Percentiles rank a stretch among this genome's conserved stretches.
These are phyloP conservation scores for Zapornia atra DNA, from an alignment of 2,113 vertebrate species.

Conservation along the genomic window DNA sequence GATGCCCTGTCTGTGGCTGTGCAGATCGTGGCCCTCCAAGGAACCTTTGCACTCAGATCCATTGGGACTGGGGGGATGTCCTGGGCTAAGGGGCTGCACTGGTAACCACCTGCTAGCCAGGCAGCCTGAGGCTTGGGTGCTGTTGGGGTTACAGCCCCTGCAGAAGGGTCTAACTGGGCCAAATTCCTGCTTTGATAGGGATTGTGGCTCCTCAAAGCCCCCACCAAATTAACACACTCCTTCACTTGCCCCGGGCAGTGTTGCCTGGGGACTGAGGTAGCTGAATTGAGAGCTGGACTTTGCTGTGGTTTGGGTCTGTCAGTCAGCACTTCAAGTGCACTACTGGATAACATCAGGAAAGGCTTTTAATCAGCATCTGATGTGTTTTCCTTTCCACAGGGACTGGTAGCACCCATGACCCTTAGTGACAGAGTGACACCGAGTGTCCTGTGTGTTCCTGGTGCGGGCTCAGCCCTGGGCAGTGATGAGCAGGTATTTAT, in stretches of 20 bases:
- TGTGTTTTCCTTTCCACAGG: not conserved
- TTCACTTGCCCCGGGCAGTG: not conserved
- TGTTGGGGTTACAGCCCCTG: fast-evolving
- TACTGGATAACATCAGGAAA: not conserved
- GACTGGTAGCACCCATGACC: not conserved
- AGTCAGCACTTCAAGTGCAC: not conserved
- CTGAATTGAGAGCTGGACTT: not conserved
- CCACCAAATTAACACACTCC: fast-evolving
- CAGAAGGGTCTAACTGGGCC: not conserved
- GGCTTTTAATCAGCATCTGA: not conserved
- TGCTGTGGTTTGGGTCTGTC: not conserved
- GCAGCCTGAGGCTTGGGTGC: not conserved
- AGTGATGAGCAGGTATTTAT: not conserved
- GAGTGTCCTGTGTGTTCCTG: not conserved
- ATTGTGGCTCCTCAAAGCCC: not conserved
- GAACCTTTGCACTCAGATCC: not conserved
- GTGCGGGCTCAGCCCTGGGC: not conserved
- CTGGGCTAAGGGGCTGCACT: not conserved
- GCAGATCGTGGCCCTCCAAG: not conserved
- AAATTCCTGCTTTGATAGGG: not conserved
- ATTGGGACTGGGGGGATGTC: not conserved
- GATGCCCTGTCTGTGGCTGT: not conserved
- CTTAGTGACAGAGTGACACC: not conserved
- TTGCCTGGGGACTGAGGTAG: not conserved
- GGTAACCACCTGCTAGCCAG: fast-evolving